Evolutionary conservation across 2,113 vertebrate species (phyloP), one percentile per base, ranked within the genome.

Genomic region (Entosphenus tridentatus): DNA sequence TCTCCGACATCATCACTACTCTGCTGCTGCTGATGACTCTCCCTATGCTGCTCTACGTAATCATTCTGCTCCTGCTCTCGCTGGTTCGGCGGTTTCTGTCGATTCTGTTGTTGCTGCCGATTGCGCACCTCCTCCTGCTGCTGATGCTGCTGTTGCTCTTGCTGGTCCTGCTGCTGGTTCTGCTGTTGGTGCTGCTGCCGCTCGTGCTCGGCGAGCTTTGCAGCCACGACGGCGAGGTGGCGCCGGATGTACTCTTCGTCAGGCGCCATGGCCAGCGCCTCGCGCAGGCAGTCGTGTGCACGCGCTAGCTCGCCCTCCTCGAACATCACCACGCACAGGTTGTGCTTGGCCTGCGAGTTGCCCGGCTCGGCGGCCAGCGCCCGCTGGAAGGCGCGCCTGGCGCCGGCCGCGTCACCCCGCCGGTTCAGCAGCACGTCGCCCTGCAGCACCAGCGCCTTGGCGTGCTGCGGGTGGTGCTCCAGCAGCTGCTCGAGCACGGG

Each of bases 341-440:
- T 98, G 75, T 98, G 93, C 73, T 95, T 96, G 56, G 89, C 92
- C 75, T 98, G 93, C 9, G 96, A 87, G 9, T 97, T 96, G 71
- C 73, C 79, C 70, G 91, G 92, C 77, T 98, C 89, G 74, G 89
- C 80, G 70, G 78, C 75, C 69, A 98, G 68, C 73, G 96, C 96
- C 71, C 80, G 85, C 77, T 95, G 80, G 72, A 98, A 98, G 78
- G 89, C 96, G 14, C 68, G 78, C 70, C 89, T 92, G 13, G 93
- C 92, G 8, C 92, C 92, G 3, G 10, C 69, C 1, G 90, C 92
- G 81, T 98, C 93, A 74, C 92, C 95, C 73, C 85, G 87, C 73
- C 96, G 89, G 80, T 98, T 98, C 93, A 98, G 96, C 69, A 98
- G 82, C 76, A 98, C 95, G 77, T 98, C 92, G 6, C 92, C 93